A percentile compares a stretch with the other conserved stretches of the same genome.
Conservation (phyloP, 2,888 invertebrate genomes). For the Melanchra persicariae region DNA sequence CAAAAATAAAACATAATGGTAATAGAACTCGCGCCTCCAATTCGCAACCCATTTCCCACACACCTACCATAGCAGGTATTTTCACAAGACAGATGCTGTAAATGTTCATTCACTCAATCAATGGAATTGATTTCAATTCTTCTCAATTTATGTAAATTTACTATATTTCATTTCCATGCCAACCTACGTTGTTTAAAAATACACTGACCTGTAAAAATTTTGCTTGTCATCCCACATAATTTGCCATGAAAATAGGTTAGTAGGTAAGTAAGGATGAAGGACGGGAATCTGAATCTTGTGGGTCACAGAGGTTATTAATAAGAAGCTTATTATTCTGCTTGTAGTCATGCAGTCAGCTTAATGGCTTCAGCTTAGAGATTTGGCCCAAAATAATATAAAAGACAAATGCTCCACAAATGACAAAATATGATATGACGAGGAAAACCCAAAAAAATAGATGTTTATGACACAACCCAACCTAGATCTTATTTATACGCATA, state of each 20-base stretch:
- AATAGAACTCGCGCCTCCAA: background rate
- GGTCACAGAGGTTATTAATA: slow-evolving; percentile 13
- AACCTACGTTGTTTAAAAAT: slow-evolving; percentile 27
- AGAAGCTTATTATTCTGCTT: slow-evolving; percentile 9
- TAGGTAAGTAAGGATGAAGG: slow-evolving; percentile 30
- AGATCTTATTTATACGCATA: slow-evolving; percentile 54
- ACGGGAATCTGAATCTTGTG: slow-evolving; percentile 16
- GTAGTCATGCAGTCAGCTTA: background rate
- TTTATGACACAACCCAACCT: slow-evolving; percentile 54
- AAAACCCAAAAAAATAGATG: slow-evolving; percentile 46
- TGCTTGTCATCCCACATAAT: slow-evolving; percentile 44
- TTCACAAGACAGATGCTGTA: background rate
- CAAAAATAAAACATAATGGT: background rate
- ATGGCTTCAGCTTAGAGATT: background rate
- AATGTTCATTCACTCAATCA: slow-evolving; percentile 2
- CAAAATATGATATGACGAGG: slow-evolving; percentile 23
- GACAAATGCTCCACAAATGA: slow-evolving; percentile 8
- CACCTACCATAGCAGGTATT: background rate
- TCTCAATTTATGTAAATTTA: slow-evolving; percentile 24
- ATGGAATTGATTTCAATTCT: slow-evolving; percentile 14
- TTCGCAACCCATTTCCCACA: background rate
- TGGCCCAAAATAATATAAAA: background rate
- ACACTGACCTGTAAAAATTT: slow-evolving; percentile 24
- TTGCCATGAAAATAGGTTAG: slow-evolving; percentile 38
- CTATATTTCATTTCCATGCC: slow-evolving; percentile 9